Evolutionary conservation across 2,113 vertebrate genomes (phyloP).

Genomic region (Rhipidura dahli): DNA sequence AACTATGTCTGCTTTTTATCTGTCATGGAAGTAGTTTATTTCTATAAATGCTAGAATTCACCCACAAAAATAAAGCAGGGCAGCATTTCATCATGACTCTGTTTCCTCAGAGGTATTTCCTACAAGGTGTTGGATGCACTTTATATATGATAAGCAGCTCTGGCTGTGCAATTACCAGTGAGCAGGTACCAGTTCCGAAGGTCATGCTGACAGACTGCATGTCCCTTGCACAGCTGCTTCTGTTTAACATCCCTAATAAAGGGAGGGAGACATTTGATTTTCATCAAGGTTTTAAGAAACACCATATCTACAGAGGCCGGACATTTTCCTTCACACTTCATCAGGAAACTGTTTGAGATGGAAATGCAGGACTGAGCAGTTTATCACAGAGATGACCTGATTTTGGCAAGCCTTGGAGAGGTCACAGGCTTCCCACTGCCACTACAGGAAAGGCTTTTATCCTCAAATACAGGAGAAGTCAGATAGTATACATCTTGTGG

Average conservation of each 20-base stretch:
- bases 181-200: conserved; percentile 41
- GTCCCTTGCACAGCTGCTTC: conserved; percentile 53
- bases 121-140: conserved; percentile 60
- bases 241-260: conserved; percentile 44
- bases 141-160: conserved; percentile 31
- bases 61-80: neutral
- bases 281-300: conserved; percentile 58
- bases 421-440: conserved; percentile 29
- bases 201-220: neutral
- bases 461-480: neutral
- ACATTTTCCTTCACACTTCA: conserved; percentile 64
- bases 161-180: conserved; percentile 7
- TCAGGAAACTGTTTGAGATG: conserved; percentile 48
- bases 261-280: conserved; percentile 54
- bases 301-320: conserved; percentile 29
- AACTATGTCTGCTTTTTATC: conserved; percentile 26
- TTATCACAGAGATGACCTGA: conserved; percentile 54
- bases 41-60: conserved; percentile 25
- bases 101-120: conserved; percentile 49
- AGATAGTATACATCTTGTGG: neutral
- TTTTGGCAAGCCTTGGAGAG: conserved; percentile 20
- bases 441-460: neutral
- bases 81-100: conserved; percentile 14
- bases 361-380: conserved; percentile 35
- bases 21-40: neutral